Evolutionary conservation across 2,113 vertebrate species (phyloP).

Genomic region (Ceuthmochares aereus): DNA sequence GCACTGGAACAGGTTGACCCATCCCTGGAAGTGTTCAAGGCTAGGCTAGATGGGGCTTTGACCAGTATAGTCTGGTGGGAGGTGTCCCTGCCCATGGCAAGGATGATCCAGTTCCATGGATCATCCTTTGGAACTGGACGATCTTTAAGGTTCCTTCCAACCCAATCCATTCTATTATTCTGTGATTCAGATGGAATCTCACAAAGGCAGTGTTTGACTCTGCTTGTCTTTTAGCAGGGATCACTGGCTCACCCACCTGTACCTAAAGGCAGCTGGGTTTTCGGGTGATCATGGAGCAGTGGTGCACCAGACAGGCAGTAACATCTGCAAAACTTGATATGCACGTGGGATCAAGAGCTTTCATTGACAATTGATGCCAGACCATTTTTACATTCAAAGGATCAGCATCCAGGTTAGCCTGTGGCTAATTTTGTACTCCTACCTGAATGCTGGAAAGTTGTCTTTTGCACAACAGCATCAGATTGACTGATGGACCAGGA

Average conservation of each 20-base stretch:
- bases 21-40: too few relatives aligned
- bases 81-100: too few relatives aligned
- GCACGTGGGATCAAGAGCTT: not conserved
- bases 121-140: too few relatives aligned
- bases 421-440: not conserved
- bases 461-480: rapidly evolving
- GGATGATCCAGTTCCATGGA: too few relatives aligned
- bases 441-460: not conserved
- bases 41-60: too few relatives aligned
- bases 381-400: not conserved
- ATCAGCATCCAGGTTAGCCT: not conserved
- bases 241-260: not conserved
- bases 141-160: too few relatives aligned
- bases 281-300: not conserved
- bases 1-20: too few relatives aligned
- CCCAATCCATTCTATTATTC: too few relatives aligned
- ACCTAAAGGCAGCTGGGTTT: not conserved
- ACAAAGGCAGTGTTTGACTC: not conserved
- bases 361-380: not conserved
- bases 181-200: not conserved
- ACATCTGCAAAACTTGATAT: not conserved
- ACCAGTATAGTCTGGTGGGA: too few relatives aligned
- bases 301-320: not conserved
- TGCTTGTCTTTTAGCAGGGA: not conserved
- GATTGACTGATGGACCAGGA: not conserved